A percentile compares a stretch with the other conserved stretches of the same genome.
Evolutionary conservation across 2,797 vertebrate genomes (phyloP).

Genomic region (Atherinosoma microstoma): DNA sequence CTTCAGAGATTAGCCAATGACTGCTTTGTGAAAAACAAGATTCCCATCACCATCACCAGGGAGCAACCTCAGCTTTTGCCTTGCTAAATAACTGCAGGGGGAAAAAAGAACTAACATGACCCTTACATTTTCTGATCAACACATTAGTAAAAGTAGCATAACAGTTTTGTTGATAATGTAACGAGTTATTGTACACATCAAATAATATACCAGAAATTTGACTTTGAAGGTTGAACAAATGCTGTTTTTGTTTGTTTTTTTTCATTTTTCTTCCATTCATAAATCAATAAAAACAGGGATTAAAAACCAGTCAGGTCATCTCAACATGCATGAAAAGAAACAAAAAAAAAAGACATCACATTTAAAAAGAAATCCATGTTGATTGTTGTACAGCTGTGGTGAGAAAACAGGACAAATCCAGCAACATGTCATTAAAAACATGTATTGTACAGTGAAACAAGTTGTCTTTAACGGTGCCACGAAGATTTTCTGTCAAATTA

Average conservation of each 20-base stretch:
- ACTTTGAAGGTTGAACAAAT: conserved; percentile 84
- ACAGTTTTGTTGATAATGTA: conserved; percentile 90
- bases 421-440: conserved; percentile 64
- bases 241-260: conserved; percentile 42
- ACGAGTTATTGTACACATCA: conserved; percentile 96
- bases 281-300: conserved; percentile 84
- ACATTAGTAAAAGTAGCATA: conserved; percentile 91
- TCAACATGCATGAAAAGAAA: conserved; percentile 91
- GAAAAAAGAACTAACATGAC: conserved; percentile 57
- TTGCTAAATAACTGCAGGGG: conserved; percentile 56
- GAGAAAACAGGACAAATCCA: conserved; percentile 65
- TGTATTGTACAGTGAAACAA: conserved; percentile 72
- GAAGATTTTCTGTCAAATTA: conserved; percentile 66
- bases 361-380: conserved; percentile 63
- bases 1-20: conserved; percentile 72
- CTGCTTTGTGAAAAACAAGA: conserved; percentile 22
- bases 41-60: conserved; percentile 34
- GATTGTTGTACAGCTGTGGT: conserved; percentile 82
- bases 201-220: conserved; percentile 91
- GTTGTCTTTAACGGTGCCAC: conserved; percentile 65
- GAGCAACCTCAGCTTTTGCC: conserved; percentile 77
- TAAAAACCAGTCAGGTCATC: conserved; percentile 87
- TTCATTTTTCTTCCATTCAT: conserved; percentile 46
- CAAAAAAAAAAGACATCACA: conserved; percentile 78
- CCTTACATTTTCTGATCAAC: conserved; percentile 85